Evolutionary conservation across 2,797 vertebrate species (phyloP).

Genomic region (Danio tinwini): DNA sequence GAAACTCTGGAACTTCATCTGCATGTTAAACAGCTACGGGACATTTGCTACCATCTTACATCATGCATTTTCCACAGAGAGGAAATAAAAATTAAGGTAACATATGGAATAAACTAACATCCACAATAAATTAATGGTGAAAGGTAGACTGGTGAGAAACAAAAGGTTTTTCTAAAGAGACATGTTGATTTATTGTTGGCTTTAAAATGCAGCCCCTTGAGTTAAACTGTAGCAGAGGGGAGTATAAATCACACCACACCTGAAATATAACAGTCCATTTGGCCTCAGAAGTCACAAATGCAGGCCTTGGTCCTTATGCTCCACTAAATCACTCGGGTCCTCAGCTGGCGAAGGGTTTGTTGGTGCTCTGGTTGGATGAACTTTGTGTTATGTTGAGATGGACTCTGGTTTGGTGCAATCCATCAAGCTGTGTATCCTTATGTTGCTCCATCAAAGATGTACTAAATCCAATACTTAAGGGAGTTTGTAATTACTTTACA

Average conservation of each 20-base stretch:
- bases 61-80: slow-evolving; percentile 27
- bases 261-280: slow-evolving; percentile 67
- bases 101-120: slow-evolving; percentile 51
- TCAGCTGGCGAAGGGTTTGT: slow-evolving; percentile 56
- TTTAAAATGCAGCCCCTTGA: slow-evolving; percentile 71
- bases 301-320: slow-evolving; percentile 60
- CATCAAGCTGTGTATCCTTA: slow-evolving; percentile 51
- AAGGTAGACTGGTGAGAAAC: slow-evolving; percentile 61
- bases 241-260: slow-evolving; percentile 76
- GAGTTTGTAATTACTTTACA: too few species aligned
- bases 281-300: slow-evolving; percentile 67
- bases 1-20: background rate
- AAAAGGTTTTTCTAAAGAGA: slow-evolving; percentile 63
- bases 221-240: slow-evolving; percentile 70
- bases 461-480: too few species aligned
- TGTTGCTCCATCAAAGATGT: slow-evolving; percentile 21
- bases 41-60: slow-evolving; percentile 14
- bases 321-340: slow-evolving; percentile 71
- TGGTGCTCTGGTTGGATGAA: slow-evolving; percentile 44
- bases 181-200: slow-evolving; percentile 73
- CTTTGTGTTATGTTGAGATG: slow-evolving; percentile 40
- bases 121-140: slow-evolving; percentile 69
- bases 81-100: slow-evolving; percentile 21
- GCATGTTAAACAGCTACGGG: background rate
- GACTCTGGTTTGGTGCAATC: slow-evolving; percentile 52